Base-by-base conservation (phyloP, 1,140 invertebrate species). In the Pteromalus puparum region DNA sequence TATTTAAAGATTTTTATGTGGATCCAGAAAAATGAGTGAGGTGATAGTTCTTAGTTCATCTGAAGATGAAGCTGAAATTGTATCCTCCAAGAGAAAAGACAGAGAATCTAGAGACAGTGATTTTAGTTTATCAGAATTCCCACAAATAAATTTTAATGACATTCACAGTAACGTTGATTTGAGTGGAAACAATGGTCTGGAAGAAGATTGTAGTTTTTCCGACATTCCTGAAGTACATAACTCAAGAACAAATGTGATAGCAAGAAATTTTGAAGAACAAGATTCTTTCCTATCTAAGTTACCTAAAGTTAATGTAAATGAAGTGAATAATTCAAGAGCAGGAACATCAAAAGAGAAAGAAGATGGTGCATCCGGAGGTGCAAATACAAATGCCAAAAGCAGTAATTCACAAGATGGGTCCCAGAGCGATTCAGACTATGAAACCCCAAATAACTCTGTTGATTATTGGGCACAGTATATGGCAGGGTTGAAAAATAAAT, bases 11-110 rank as follows among this genome's bases (percentile, higher is more conserved):
- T 34, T 34, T 34, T 34, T 61, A n/a, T 18, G 6, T 21, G 3
- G 30, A 70, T 38, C 21, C 67, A 68, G 2, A 77, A 77, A 30
- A 81, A 88, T 88, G 83, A 68, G 85, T 65, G 87, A 81, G 4
- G 12, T 87, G 10, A 85, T 90, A 46, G 38, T 89, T 48, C 74
- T 90, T 18, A 89, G 86, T 65, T 87, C 88, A 87, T 89, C 86
- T 21, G 53, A 61, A 12, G 48, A 86, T 30, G 86, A 89, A 53
- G 83, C 83, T 5, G 13, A 53, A 48, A 30, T 28, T n/a, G 5
- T 26, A 67, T 10, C 18, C 4, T 6, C 24, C 13, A 15, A 28
- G 26, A 70, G 26, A 7, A 30, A 28, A 28, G 53, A 15, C 5
- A 12, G 28, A 38, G 21, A n/a, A 30, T 38, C 30, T 46, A 34